phyloP scores from a whole-genome alignment of 2,888 invertebrate genomes.

The Tachina grossa region DNA sequence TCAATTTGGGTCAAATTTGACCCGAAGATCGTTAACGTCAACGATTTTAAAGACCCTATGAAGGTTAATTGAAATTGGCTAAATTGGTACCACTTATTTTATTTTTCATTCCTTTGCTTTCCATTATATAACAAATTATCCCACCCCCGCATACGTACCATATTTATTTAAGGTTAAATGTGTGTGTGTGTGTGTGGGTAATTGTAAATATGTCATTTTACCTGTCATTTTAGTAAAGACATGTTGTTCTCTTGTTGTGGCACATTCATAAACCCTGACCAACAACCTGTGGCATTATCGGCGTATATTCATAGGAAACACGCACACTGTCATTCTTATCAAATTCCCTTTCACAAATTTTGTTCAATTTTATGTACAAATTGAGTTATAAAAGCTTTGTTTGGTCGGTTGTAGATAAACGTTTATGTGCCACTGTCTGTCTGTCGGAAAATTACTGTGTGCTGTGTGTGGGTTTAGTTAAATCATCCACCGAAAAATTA shows the following conservation, averaged over 20 bases:
- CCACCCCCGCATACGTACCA: neutral
- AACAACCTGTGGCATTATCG: slow-evolving; percentile 68
- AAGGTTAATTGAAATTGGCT: too few species aligned
- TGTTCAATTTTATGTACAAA: slow-evolving; percentile 57
- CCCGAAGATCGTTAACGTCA: too few species aligned
- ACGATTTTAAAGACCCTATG: too few species aligned
- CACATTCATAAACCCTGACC: slow-evolving; percentile 56
- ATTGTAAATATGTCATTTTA: slow-evolving; percentile 31
- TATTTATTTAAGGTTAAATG: neutral
- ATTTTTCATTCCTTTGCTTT: too few species aligned
- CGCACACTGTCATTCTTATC: neutral
- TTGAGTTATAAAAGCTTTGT: slow-evolving; percentile 63
- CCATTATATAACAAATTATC: neutral
- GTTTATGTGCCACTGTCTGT: neutral
- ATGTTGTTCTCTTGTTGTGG: slow-evolving; percentile 47
- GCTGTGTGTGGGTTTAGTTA: neutral
- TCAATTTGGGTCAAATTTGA: too few species aligned
- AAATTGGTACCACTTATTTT: too few species aligned
- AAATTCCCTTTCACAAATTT: slow-evolving; percentile 28
- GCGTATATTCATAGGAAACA: slow-evolving; percentile 1
- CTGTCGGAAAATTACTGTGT: neutral
- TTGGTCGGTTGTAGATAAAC: slow-evolving; percentile 31
- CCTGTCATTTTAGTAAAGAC: slow-evolving; percentile 49
- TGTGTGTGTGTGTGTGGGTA: neutral
- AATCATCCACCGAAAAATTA: slow-evolving; percentile 47